Percentiles rank a stretch among this genome's conserved stretches.
These are phyloP conservation scores for Lepidostoma basale DNA, from an alignment of 1,140 invertebrate species.

Conservation along the genomic window DNA sequence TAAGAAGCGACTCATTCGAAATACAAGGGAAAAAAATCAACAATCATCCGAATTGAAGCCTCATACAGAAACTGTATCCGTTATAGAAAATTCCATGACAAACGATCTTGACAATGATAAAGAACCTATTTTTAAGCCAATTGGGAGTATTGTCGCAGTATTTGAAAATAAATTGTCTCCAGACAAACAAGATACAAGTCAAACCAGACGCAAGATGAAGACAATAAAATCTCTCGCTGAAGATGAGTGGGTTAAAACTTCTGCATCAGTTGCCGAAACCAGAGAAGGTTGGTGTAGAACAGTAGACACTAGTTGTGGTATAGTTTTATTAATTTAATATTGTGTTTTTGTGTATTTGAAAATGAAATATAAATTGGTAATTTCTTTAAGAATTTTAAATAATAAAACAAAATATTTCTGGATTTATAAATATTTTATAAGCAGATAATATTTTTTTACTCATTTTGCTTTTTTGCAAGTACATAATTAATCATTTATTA, in stretches of 20 bases:
- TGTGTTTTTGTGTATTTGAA: not conserved
- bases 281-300: conserved; percentile 32
- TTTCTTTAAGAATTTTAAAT: not conserved
- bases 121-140: conserved; percentile 32
- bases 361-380: not conserved
- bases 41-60: not conserved
- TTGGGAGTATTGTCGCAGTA: conserved; percentile 36
- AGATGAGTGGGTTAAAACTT: not conserved
- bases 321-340: not conserved
- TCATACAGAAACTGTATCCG: not conserved
- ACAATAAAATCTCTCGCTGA: not conserved
- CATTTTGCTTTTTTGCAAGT: no score
- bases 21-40: not conserved
- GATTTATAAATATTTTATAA: no score
- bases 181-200: not conserved
- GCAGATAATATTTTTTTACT: no score
- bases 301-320: not conserved
- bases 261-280: conserved; percentile 26
- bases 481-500: no score
- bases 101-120: conserved; percentile 1
- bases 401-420: no score
- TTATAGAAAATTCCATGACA: not conserved
- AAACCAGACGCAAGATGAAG: not conserved
- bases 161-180: conserved; percentile 33
- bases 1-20: no score